Evolutionary conservation across 2,113 vertebrate species (phyloP).

Genomic region (Sturnira hondurensis): DNA sequence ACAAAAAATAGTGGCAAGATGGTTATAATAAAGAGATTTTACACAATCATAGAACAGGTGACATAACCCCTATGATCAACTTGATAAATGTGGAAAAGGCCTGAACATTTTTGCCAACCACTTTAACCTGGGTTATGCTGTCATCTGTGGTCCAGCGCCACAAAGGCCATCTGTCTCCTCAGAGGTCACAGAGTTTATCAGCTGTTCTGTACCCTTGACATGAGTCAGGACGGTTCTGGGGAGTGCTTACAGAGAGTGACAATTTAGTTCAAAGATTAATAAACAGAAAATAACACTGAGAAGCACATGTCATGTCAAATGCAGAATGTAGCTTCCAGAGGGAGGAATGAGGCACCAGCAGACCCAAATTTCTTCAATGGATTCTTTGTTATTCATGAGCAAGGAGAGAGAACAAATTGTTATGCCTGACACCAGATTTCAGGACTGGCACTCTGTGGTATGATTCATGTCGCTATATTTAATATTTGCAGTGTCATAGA

Average conservation of each 20-base stretch:
- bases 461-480: conserved; percentile 72
- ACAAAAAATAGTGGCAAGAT: neutral
- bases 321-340: neutral
- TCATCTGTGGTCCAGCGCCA: neutral
- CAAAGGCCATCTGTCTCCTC: neutral
- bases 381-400: conserved; percentile 42
- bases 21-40: neutral
- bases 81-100: neutral
- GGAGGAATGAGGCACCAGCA: neutral
- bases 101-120: neutral
- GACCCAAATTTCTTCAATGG: neutral
- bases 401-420: conserved; percentile 43
- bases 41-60: neutral
- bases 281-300: neutral
- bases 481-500: conserved; percentile 62
- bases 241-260: conserved; percentile 4
- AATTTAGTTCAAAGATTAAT: neutral
- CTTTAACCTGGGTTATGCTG: neutral
- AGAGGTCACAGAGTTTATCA: conserved; percentile 64
- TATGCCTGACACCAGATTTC: conserved; percentile 56
- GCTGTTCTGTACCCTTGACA: conserved; percentile 50
- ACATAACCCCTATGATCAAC: neutral
- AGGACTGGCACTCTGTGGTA: conserved; percentile 45
- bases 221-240: conserved; percentile 57
- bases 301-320: neutral